phyloP scores from a whole-genome alignment of 64 coral and sea anemone species.

The Hydrozoanthus tunicans region DNA sequence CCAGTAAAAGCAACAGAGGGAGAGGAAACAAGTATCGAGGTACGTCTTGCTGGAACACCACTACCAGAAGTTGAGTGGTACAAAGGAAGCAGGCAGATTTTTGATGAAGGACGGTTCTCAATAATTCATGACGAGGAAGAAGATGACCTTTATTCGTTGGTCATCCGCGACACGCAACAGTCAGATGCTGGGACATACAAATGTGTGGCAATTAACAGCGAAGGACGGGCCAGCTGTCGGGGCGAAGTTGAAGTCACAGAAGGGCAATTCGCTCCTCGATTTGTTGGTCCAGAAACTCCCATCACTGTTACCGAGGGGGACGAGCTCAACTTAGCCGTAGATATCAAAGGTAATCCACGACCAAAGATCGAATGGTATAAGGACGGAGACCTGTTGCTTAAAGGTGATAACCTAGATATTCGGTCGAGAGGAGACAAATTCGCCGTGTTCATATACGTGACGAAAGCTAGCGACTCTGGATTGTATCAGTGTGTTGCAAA shows the following conservation, averaged over 20 bases:
- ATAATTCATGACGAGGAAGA: conserved; percentile 57
- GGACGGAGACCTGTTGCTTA: conserved; percentile 52
- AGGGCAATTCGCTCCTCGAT: conserved; percentile 65
- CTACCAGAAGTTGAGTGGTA: conserved; percentile 62
- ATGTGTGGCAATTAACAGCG: conserved; percentile 73
- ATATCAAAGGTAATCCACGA: conserved; percentile 62
- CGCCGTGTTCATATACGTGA: conserved; percentile 60
- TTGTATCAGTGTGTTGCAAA: conserved; percentile 73
- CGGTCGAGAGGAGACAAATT: conserved; percentile 62
- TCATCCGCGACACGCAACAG: conserved; percentile 57
- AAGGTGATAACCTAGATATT: conserved; percentile 58
- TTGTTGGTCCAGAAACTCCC: conserved; percentile 58
- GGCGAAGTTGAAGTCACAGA: conserved; percentile 63
- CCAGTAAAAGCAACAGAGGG: conserved; percentile 48
- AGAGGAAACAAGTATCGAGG: conserved; percentile 45
- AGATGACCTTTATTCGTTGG: conserved; percentile 49
- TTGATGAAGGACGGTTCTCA: conserved; percentile 54
- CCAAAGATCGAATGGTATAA: conserved; percentile 81
- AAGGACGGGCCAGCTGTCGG: conserved; percentile 58
- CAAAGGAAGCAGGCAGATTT: conserved; percentile 52
- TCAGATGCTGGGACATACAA: conserved; percentile 71
- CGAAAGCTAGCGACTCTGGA: conserved; percentile 58
- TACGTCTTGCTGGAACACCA: conserved; percentile 40
- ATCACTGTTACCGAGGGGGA: conserved; percentile 60
- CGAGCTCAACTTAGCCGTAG: conserved; percentile 57